Evolutionary conservation across 2,113 vertebrate species (phyloP), one percentile per base, ranked within the genome.

Genomic region (Caranx melampygus): DNA sequence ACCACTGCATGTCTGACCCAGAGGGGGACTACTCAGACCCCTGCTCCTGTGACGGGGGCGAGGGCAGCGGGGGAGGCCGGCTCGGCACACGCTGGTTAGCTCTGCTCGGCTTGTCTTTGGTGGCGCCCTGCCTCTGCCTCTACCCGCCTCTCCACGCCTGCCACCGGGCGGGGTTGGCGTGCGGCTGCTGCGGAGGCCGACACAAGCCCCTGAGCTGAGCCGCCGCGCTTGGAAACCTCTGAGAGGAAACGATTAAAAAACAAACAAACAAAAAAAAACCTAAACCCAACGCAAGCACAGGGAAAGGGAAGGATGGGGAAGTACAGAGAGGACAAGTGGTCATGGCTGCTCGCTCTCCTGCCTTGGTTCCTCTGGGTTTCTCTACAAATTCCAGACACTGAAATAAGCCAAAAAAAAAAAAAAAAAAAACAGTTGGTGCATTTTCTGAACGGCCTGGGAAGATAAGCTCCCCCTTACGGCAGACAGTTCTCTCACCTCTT

Each of bases 1-100:
- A 99, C 90, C 98, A 99, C 96, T 99, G 98, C 94, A 99, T 99
- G 98, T 99, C 98, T 1, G 98, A 99, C 92, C 97, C 98, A 0
- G 98, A 99, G 94, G 98, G 98, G 61, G 98, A 99, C 93, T 99
- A 98, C 59, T 98, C 96, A 2, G 98, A 99, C 94, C 97, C 98
- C 63, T 99, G 98, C 93, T 99, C 98, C 10, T 99, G 98, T 1
- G 98, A 99, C 78, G 97, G 96, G 92, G 95, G 90, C 1, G 93
- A 98, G 91, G 97, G 97, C 44, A 63, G 79, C 3, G 89, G 90
- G 0, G 92, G 93, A n/a, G 86, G 91, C 81, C 96, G 97, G 68
- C 95, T 97, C 86, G 98, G 97, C 94, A 96, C 98, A 44, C 97
- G 98, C 92, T 99, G 98, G 98, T 90, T 97, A 90, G 97, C 97